Evolutionary conservation across 2,113 vertebrate genomes (phyloP).

Genomic region (Scalopus aquaticus): DNA sequence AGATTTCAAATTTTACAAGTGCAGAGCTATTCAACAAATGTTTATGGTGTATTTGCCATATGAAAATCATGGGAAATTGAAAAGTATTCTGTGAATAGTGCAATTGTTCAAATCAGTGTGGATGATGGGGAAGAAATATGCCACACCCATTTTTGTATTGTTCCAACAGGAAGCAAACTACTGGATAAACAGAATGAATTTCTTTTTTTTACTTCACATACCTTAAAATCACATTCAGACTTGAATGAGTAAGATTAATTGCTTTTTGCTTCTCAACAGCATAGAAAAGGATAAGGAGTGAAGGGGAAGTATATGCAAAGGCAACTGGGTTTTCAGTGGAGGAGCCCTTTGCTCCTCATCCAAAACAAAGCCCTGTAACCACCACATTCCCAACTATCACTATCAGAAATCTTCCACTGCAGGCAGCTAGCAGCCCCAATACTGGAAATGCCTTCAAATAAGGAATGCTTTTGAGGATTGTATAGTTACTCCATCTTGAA

Average conservation of each 20-base stretch:
- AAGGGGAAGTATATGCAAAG: background rate
- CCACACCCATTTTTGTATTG: background rate
- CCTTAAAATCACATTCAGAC: background rate
- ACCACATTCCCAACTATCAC: background rate
- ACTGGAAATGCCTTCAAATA: background rate
- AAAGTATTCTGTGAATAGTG: background rate
- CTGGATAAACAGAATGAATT: background rate
- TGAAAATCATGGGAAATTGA: conserved; percentile 2
- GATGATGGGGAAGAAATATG: background rate
- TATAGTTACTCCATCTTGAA: background rate
- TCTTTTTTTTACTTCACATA: conserved; percentile 8
- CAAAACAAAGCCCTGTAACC: background rate
- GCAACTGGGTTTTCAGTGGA: background rate
- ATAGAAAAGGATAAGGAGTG: background rate
- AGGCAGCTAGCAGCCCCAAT: background rate
- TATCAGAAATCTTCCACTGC: background rate
- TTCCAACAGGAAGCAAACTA: background rate
- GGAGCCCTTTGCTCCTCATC: background rate
- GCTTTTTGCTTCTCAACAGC: background rate
- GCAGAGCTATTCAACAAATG: background rate
- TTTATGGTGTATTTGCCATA: background rate
- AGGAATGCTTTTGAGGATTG: background rate
- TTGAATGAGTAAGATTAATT: background rate
- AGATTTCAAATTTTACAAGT: background rate
- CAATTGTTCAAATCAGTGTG: background rate